phyloP scores from a whole-genome alignment of 2,888 invertebrate species.

The Octodonta nipae region DNA sequence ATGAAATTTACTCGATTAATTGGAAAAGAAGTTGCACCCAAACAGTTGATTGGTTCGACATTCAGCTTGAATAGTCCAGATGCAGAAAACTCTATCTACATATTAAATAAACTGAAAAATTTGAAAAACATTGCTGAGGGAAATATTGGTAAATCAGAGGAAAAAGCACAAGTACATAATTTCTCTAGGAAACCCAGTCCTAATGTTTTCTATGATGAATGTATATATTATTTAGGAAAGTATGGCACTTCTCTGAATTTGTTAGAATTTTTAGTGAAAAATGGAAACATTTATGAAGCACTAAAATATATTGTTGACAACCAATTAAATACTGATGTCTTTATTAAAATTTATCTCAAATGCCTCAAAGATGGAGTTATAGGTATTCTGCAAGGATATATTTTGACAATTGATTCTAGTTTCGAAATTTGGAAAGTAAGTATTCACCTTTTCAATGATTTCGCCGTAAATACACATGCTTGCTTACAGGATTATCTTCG shows the following conservation, averaged over 20 bases:
- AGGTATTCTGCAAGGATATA: slow-evolving; percentile 45
- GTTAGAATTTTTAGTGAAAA: slow-evolving; percentile 61
- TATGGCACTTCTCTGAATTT: slow-evolving; percentile 67
- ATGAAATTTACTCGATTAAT: too few species aligned
- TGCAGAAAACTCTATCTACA: slow-evolving; percentile 40
- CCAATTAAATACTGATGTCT: slow-evolving; percentile 52
- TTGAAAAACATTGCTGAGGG: slow-evolving; percentile 34
- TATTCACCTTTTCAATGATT: background rate
- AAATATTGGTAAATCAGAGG: slow-evolving; percentile 21
- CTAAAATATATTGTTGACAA: slow-evolving; percentile 57
- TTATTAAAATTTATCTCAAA: slow-evolving; percentile 60
- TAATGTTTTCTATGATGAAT: slow-evolving; percentile 58
- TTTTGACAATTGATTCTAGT: slow-evolving; percentile 53
- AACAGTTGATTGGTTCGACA: too few species aligned
- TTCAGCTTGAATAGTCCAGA: too few species aligned
- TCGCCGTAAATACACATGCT: background rate
- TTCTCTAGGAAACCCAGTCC: slow-evolving; percentile 30
- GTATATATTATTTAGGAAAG: slow-evolving; percentile 63
- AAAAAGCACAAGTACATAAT: slow-evolving; percentile 5
- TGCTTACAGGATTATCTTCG: slow-evolving; percentile 47
- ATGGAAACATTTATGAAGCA: slow-evolving; percentile 55
- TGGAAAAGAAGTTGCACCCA: slow-evolving; percentile 41
- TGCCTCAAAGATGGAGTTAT: slow-evolving; percentile 53
- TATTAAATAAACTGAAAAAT: slow-evolving; percentile 36
- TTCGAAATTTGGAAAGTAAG: slow-evolving; percentile 55